These are phyloP conservation scores for Microchirus variegatus DNA, from an alignment of 2,797 vertebrate species.

Conservation along the genomic window DNA sequence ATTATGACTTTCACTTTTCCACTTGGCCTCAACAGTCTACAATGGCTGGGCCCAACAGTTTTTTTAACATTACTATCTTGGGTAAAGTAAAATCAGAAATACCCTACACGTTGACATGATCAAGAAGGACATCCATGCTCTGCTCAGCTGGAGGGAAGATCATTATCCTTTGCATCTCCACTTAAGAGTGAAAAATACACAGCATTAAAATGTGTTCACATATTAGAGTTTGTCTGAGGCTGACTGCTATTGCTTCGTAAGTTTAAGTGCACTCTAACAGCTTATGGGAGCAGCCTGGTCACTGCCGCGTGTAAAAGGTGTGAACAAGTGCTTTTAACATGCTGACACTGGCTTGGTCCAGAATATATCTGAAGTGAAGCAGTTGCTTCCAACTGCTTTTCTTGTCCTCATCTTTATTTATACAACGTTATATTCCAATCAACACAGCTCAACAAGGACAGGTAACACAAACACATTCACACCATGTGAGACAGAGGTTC, in stretches of 20 bases:
- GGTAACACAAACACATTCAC: conserved; percentile 20
- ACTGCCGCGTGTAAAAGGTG: conserved; percentile 30
- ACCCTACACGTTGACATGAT: conserved; percentile 10
- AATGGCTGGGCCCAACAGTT: no score
- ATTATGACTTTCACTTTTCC: no score
- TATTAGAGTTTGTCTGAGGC: conserved; percentile 43
- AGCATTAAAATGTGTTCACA: conserved; percentile 51
- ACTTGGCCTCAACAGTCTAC: no score
- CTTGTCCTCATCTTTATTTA: conserved; percentile 22
- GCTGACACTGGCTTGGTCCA: conserved; percentile 20
- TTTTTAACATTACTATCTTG: not conserved
- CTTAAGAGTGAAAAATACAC: conserved; percentile 24
- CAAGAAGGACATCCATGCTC: conserved; percentile 10
- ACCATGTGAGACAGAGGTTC: conserved; percentile 4
- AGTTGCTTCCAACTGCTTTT: conserved; percentile 23
- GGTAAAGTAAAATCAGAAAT: conserved; percentile 5
- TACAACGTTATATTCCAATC: conserved; percentile 21
- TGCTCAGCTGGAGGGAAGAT: conserved; percentile 15
- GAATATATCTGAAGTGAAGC: conserved; percentile 18
- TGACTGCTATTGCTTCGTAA: conserved; percentile 43
- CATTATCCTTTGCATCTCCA: conserved; percentile 42
- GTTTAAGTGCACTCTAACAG: conserved; percentile 38
- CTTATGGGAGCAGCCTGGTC: conserved; percentile 38
- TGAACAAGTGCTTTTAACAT: conserved; percentile 39
- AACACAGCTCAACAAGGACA: conserved; percentile 10